Percentiles rank a stretch among this genome's conserved stretches.
Evolutionary conservation across 2,113 vertebrate genomes (phyloP).

Genomic region (Phylloscopus whistleri): DNA sequence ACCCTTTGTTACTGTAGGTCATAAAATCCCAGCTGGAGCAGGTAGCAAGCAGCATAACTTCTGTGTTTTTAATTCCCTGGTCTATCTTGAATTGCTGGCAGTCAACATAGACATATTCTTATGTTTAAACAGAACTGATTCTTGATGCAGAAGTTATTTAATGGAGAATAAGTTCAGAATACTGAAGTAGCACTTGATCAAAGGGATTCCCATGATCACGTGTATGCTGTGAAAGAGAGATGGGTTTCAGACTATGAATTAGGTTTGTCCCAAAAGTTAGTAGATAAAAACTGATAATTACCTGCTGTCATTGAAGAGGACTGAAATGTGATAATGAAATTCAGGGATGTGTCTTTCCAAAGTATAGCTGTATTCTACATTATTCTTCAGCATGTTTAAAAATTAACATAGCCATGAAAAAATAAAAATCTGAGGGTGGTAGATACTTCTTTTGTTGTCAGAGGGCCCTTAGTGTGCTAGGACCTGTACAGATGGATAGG

Average conservation of each 20-base stretch:
- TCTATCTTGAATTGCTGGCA: slow-evolving; percentile 2
- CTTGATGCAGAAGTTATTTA: neutral
- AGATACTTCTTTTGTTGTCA: neutral
- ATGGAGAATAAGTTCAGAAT: neutral
- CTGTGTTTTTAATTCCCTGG: neutral
- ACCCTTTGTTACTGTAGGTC: neutral
- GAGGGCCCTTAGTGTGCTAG: neutral
- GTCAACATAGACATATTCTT: neutral
- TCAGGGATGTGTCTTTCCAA: neutral
- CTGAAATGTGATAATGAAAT: neutral
- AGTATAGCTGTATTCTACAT: neutral
- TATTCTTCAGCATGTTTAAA: neutral
- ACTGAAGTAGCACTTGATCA: neutral
- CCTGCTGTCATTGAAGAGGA: neutral
- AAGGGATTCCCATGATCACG: neutral
- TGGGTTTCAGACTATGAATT: neutral
- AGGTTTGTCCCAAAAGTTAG: neutral
- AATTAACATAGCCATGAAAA: neutral
- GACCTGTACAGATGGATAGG: neutral
- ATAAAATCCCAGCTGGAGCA: slow-evolving; percentile 24
- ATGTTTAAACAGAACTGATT: neutral
- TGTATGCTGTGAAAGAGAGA: neutral
- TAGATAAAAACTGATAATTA: neutral
- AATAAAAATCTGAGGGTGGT: neutral
- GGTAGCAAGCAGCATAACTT: neutral